phyloP scores from a whole-genome alignment of 2,113 vertebrate species.

The Aldabrachelys gigantea region DNA sequence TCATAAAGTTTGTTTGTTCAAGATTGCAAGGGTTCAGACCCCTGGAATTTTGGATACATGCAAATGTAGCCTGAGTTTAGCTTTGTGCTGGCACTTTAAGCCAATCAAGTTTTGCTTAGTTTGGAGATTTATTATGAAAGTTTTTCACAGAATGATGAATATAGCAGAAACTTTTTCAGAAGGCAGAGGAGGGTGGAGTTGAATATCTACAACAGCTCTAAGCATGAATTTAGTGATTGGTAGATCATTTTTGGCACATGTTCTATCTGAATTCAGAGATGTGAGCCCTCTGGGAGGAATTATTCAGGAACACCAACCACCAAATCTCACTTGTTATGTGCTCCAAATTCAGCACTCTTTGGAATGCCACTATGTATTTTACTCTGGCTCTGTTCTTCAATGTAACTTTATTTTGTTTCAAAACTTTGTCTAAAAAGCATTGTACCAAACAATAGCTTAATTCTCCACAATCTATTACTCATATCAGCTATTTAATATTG shows the following conservation, averaged over 20 bases:
- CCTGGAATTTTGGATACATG: not conserved
- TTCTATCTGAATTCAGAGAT: constrained; percentile 59
- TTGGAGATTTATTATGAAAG: not conserved
- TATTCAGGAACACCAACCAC: constrained; percentile 53
- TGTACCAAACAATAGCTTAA: not conserved
- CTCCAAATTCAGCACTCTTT: constrained; percentile 52
- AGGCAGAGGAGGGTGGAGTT: not conserved
- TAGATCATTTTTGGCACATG: constrained; percentile 66
- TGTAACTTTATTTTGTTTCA: constrained; percentile 29
- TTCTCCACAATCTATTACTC: not conserved
- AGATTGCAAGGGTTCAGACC: not conserved
- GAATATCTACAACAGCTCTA: not conserved
- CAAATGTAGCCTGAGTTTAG: not conserved
- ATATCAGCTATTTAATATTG: not conserved
- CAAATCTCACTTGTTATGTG: constrained; percentile 57
- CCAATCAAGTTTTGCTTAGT: not conserved
- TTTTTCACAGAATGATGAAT: not conserved
- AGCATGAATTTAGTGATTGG: constrained; percentile 35
- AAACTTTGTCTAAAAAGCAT: constrained; percentile 10
- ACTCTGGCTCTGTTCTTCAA: constrained; percentile 19
- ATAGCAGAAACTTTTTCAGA: not conserved
- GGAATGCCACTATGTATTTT: constrained; percentile 60
- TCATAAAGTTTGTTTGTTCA: not conserved
- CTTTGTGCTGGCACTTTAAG: not conserved
- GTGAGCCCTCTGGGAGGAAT: constrained; percentile 60